Evolutionary conservation across 1,140 invertebrate species (phyloP).

Genomic region (Zaprionus tsacasi): DNA sequence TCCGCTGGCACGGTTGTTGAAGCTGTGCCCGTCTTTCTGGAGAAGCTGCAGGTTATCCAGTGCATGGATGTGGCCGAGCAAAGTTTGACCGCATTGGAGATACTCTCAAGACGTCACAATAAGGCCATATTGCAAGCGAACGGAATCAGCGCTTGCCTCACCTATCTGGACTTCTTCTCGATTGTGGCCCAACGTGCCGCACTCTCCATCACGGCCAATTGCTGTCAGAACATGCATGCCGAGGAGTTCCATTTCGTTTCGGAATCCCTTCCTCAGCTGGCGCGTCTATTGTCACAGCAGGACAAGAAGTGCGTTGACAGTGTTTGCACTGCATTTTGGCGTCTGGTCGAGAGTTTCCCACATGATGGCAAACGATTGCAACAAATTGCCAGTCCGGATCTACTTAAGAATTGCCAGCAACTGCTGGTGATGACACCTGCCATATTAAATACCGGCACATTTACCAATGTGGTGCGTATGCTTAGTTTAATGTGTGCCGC

Average conservation of each 20-base stretch:
- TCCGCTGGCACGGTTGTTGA: conserved; percentile 98
- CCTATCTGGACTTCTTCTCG: conserved; percentile 98
- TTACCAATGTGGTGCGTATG: conserved; percentile 98
- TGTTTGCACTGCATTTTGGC: conserved; percentile 97
- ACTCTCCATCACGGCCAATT: conserved; percentile 97
- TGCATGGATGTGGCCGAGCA: conserved; percentile 99
- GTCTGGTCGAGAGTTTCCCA: conserved; percentile 98
- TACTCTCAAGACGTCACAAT: conserved; percentile 97
- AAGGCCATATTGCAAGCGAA: conserved; percentile 97
- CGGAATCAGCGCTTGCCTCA: conserved; percentile 97
- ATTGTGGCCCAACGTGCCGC: conserved; percentile 98
- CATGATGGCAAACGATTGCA: conserved; percentile 94
- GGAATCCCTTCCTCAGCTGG: conserved; percentile 94
- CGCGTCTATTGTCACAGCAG: conserved; percentile 93
- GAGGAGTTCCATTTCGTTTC: conserved; percentile 97
- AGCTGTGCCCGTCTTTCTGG: conserved; percentile 97
- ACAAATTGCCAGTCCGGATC: conserved; percentile 96
- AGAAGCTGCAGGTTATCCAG: conserved; percentile 98
- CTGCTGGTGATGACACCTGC: conserved; percentile 96
- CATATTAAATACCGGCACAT: conserved; percentile 95
- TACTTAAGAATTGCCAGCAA: conserved; percentile 97
- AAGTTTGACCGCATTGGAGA: conserved; percentile 97
- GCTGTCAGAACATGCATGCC: conserved; percentile 95
- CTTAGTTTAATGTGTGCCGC: conserved; percentile 97
- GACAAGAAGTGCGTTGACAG: conserved; percentile 99